phyloP scores from a whole-genome alignment of 2,888 invertebrate species.

The Diarsia brunnea region DNA sequence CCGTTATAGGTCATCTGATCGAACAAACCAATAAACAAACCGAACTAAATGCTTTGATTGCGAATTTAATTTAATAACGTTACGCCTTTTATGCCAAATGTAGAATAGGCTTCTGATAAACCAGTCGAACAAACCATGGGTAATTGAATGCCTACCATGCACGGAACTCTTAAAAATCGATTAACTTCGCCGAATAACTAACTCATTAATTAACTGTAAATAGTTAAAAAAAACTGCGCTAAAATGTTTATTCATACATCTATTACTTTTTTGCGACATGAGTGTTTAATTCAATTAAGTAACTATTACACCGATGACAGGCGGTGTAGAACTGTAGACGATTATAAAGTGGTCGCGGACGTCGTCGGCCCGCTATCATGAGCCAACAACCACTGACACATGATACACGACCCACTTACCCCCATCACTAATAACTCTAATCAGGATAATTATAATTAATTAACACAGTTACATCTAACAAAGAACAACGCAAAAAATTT shows the following conservation, averaged over 20 bases:
- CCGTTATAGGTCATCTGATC: conserved; percentile 39
- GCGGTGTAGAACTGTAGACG: conserved; percentile 77
- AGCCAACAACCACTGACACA: conserved; percentile 67
- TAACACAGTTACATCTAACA: conserved; percentile 83
- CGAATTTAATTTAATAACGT: conserved; percentile 33
- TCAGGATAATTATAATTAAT: conserved; percentile 86
- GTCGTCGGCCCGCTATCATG: conserved; percentile 66
- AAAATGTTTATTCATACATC: conserved; percentile 60
- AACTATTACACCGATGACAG: conserved; percentile 81
- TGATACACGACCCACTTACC: conserved; percentile 81
- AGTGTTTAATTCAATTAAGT: conserved; percentile 85
- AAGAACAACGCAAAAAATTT: conserved; percentile 74
- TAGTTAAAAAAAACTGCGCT: conserved; percentile 29
- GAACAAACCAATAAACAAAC: conserved; percentile 26
- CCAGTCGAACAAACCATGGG: conserved; percentile 24
- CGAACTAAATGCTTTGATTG: conserved; percentile 38
- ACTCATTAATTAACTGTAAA: conserved; percentile 58
- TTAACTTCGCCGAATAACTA: conserved; percentile 41
- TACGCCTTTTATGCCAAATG: conserved; percentile 38
- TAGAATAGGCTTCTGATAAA: conserved; percentile 45
- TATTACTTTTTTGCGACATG: conserved; percentile 63
- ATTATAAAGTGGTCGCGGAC: conserved; percentile 80
- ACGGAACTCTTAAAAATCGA: conserved; percentile 42
- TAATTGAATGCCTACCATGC: conserved; percentile 21
- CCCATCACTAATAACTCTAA: conserved; percentile 80